Percentiles rank a stretch among this genome's conserved stretches.
Evolutionary conservation across 2,113 vertebrate species (phyloP).

Genomic region (Tamias sibiricus): DNA sequence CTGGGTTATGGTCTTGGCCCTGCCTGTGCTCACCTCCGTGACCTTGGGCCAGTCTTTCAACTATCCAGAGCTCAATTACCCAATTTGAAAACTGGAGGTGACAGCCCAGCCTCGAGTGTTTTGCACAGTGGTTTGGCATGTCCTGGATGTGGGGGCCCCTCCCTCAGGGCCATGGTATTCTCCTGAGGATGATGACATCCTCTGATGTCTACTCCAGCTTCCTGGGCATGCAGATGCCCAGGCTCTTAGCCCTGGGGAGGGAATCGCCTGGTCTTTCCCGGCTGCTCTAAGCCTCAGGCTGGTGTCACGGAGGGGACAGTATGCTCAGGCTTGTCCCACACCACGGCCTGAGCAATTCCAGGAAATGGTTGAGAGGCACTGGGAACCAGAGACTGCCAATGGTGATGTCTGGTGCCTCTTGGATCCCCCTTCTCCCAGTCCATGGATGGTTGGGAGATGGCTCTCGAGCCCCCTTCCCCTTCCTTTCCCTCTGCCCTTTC

Average conservation of each 20-base stretch:
- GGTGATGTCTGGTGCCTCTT: neutral
- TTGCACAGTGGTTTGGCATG: neutral
- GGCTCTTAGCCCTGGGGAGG: neutral
- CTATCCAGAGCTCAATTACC: neutral
- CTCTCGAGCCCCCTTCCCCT: neutral
- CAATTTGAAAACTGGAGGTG: neutral
- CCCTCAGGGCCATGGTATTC: neutral
- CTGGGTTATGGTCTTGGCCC: neutral
- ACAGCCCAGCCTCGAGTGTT: neutral
- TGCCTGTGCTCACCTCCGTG: neutral
- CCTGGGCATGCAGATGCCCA: neutral
- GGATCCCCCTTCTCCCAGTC: neutral
- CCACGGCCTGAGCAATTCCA: neutral
- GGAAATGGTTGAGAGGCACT: neutral
- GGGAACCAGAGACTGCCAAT: neutral
- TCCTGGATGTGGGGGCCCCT: neutral
- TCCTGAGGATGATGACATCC: neutral
- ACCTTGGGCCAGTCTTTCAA: neutral
- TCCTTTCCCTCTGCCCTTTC: neutral
- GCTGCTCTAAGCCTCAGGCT: neutral
- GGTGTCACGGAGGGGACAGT: neutral
- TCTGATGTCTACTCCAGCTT: neutral
- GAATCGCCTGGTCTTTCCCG: neutral
- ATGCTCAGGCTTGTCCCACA: neutral
- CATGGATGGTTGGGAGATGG: neutral